phyloP scores from a whole-genome alignment of 2,888 invertebrate species.

The Melanophora roralis region DNA sequence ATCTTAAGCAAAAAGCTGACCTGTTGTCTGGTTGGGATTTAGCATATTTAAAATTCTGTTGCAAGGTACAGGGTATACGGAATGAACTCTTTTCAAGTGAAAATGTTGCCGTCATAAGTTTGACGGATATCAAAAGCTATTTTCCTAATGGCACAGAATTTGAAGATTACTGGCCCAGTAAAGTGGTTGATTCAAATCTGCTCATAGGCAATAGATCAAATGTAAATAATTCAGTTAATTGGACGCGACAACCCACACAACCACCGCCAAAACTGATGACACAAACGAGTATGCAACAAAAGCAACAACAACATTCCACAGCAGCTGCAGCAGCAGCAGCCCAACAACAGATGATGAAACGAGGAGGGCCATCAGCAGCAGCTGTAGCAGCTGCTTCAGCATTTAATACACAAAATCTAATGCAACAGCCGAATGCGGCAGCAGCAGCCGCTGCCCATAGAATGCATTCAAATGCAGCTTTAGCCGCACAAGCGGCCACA shows the following conservation, averaged over 20 bases:
- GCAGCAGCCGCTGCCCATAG: constrained; percentile 60
- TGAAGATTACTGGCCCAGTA: constrained; percentile 95
- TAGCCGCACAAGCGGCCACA: constrained; percentile 76
- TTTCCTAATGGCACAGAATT: constrained; percentile 93
- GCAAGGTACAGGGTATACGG: constrained; percentile 94
- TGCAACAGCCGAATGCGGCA: constrained; percentile 69
- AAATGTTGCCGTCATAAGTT: constrained; percentile 92
- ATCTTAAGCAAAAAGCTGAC: constrained; percentile 90
- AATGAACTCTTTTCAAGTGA: constrained; percentile 94
- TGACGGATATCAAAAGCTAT: constrained; percentile 92
- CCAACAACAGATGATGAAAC: constrained; percentile 69
- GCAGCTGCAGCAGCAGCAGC: constrained; percentile 68
- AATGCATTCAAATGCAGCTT: constrained; percentile 67
- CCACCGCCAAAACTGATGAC: constrained; percentile 80
- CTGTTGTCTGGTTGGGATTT: constrained; percentile 94
- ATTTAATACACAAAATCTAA: constrained; percentile 75
- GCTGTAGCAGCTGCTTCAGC: constrained; percentile 71
- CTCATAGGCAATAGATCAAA: constrained; percentile 83
- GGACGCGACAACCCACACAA: constrained; percentile 87
- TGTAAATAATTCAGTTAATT: constrained; percentile 81
- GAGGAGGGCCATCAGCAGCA: constrained; percentile 69
- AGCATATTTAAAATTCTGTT: constrained; percentile 94
- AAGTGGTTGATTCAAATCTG: constrained; percentile 89
- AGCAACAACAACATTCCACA: constrained; percentile 64
- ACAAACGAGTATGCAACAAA: constrained; percentile 71